Evolutionary conservation across 2,888 invertebrate species (phyloP), one percentile per base, ranked within the genome.

Genomic region (Acanthococcus lagerstroemiae): DNA sequence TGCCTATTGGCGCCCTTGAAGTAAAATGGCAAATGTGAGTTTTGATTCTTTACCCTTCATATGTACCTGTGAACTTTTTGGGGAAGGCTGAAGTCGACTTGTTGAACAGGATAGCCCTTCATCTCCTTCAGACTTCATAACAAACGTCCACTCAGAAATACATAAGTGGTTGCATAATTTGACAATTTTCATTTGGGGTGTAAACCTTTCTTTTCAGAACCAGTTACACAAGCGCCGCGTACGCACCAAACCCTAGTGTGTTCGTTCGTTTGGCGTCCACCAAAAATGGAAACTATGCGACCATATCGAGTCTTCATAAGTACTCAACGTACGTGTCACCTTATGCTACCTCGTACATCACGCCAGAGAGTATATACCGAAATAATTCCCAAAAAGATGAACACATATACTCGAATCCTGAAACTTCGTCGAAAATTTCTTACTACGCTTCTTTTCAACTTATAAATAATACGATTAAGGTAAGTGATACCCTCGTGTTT

Each of bases 361-460:
- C 72, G 9, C 56, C 70, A 1, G 70, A 55, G n/a, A 65, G 48
- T 25, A 45, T 55, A 15, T 55, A 48, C 17, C 55, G 46, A 26
- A 46, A 55, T 22, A 48, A 21, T 56, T 25, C 61, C 46, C 65
- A 52, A 46, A 57, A 56, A 48, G 69, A 69, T 30, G 72, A 72
- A 60, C 72, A 73, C 65, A 70, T 83, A 68, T 83, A 83, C 73
- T 82, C 82, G 2, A 82, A 82, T 69, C 83, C 83, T 0, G 82
- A 82, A 71, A 82, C 84, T 24, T 80, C 81, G 69, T 81, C 81
- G 70, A 78, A 81, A 72, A 82, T 86, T 58, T 87, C 87, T 21
- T 88, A 88, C 79, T 88, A 88, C 76, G 87, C 88, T 15, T 85
- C 87, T n/a, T 86, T 86, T 19, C 86, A 87, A 74, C 81, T 87